These are phyloP conservation scores for Gulo gulo DNA, from an alignment of 2,113 vertebrate species.

Conservation along the genomic window DNA sequence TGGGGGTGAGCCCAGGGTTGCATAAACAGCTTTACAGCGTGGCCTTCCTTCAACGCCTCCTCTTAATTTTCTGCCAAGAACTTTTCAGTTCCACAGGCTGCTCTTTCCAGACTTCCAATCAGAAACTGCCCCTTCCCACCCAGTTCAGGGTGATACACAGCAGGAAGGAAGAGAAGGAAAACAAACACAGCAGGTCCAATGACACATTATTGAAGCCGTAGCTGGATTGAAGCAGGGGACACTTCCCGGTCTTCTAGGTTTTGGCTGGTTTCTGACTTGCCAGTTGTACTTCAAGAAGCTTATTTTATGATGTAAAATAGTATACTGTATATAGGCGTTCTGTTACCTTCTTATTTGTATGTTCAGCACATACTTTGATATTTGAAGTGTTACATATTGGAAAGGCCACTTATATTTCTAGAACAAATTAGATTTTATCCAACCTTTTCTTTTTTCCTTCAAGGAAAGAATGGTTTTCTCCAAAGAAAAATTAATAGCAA, in stretches of 20 bases:
- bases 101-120: background rate
- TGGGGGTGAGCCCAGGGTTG: background rate
- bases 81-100: background rate
- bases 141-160: background rate
- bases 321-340: slow-evolving; percentile 89
- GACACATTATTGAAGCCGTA: background rate
- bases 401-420: slow-evolving; percentile 95
- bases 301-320: slow-evolving; percentile 89
- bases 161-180: background rate
- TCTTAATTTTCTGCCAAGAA: background rate
- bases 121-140: background rate
- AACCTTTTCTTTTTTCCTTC: slow-evolving; percentile 89
- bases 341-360: slow-evolving; percentile 89
- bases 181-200: background rate
- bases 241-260: background rate
- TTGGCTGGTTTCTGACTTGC: slow-evolving; percentile 29
- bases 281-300: slow-evolving; percentile 84
- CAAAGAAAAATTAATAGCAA: slow-evolving; percentile 90
- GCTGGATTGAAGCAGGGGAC: background rate
- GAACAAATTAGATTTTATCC: slow-evolving; percentile 93
- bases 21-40: background rate
- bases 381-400: slow-evolving; percentile 90
- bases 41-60: background rate
- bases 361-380: slow-evolving; percentile 96
- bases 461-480: background rate